phyloP scores from a whole-genome alignment of 2,797 vertebrate species.

The Lacerta agilis region DNA sequence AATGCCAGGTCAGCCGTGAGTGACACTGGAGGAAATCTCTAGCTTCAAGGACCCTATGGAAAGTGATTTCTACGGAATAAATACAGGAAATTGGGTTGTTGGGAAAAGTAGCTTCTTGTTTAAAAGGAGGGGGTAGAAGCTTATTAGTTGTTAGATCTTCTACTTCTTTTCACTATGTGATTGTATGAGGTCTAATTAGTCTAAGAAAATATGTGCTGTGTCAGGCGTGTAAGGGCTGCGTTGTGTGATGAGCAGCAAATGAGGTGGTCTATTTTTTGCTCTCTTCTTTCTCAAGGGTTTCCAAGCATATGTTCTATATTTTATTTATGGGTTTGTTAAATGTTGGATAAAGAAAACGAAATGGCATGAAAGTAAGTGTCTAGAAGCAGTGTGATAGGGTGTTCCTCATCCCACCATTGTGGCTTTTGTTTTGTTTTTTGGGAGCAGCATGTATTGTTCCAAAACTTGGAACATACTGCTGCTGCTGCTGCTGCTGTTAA shows the following conservation, averaged over 20 bases:
- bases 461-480: conserved; percentile 35
- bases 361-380: not conserved
- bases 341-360: conserved; percentile 4
- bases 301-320: not conserved
- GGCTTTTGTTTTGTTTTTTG: not conserved
- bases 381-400: not conserved
- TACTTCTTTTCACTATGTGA: not conserved
- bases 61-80: conserved; percentile 46
- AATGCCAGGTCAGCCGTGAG: conserved; percentile 62
- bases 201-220: not conserved
- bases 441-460: not conserved
- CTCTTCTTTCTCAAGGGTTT: not conserved
- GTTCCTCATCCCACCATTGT: conserved; percentile 6
- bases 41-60: conserved; percentile 62
- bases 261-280: not conserved
- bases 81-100: not conserved
- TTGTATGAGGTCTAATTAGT: not conserved
- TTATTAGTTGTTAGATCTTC: not conserved
- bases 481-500: conserved; percentile 5
- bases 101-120: not conserved
- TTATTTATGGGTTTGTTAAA: conserved; percentile 9
- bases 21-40: conserved; percentile 60
- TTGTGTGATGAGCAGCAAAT: not conserved
- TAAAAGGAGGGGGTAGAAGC: not conserved
- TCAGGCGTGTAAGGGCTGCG: not conserved